These are phyloP conservation scores for Gopherus evgoodei DNA, from an alignment of 2,113 vertebrate species.

Conservation along the genomic window DNA sequence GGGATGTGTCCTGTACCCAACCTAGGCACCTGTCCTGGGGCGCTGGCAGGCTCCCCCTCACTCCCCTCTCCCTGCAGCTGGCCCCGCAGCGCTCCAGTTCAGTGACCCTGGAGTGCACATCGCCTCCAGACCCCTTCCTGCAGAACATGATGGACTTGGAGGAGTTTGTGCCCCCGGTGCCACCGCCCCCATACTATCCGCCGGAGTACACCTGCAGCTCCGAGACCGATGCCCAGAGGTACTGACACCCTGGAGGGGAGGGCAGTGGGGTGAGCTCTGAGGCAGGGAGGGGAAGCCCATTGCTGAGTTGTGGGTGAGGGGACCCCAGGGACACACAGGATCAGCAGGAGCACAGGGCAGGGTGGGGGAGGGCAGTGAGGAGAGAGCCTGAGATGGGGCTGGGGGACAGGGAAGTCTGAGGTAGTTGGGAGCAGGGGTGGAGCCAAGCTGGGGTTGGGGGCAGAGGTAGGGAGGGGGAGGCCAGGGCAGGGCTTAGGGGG, in stretches of 20 bases:
- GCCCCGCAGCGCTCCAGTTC: slow-evolving; percentile 91
- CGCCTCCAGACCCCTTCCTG: slow-evolving; percentile 91
- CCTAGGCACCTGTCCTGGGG: neutral
- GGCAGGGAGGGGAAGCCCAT: rapidly evolving
- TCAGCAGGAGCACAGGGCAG: rapidly evolving
- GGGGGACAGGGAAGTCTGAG: neutral
- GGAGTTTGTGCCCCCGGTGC: slow-evolving; percentile 95
- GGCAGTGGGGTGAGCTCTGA: rapidly evolving
- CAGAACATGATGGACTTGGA: slow-evolving; percentile 95
- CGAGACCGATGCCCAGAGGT: slow-evolving; percentile 96
- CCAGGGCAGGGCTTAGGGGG: neutral
- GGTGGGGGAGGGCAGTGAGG: neutral
- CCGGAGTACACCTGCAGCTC: slow-evolving; percentile 98
- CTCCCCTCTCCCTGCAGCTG: slow-evolving; percentile 76
- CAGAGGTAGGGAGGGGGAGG: neutral
- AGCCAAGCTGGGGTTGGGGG: neutral
- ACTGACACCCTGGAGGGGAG: neutral
- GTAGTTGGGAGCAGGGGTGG: neutral
- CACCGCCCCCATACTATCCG: slow-evolving; percentile 95
- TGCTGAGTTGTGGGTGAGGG: neutral
- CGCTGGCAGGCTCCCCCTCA: neutral
- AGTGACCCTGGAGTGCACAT: slow-evolving; percentile 90
- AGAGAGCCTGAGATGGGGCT: neutral
- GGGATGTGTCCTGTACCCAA: neutral
- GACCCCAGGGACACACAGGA: neutral